Evolutionary conservation across 2,797 vertebrate genomes (phyloP).

Genomic region (Myiotriccus ornatus): DNA sequence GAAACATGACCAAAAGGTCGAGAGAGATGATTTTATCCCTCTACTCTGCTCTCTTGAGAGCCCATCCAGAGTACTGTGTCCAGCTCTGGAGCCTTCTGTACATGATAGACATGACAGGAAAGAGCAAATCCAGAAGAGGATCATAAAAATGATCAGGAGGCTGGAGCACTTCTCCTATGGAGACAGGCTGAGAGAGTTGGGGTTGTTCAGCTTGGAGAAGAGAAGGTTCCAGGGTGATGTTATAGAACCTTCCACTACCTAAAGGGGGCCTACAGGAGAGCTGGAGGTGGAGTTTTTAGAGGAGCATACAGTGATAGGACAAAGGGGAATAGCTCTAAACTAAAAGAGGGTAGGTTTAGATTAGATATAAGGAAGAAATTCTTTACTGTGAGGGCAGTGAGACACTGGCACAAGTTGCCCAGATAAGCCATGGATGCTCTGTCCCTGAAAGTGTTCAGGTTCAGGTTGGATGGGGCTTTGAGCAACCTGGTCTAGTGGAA

Average conservation of each 20-base stretch:
- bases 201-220: neutral
- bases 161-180: neutral
- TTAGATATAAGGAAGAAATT: neutral
- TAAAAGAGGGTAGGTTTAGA: neutral
- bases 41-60: neutral
- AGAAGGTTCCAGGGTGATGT: neutral
- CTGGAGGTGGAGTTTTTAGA: neutral
- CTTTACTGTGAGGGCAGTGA: neutral
- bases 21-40: neutral
- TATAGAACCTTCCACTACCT: neutral
- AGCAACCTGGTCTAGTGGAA: neutral
- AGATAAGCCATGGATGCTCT: neutral
- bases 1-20: neutral
- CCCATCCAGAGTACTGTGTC: neutral
- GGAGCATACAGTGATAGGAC: rapidly evolving
- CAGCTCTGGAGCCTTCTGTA: neutral
- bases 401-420: neutral
- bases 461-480: neutral
- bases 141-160: neutral
- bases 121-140: neutral
- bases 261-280: neutral
- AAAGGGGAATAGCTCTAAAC: neutral
- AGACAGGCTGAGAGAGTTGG: neutral
- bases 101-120: neutral
- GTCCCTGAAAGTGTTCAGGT: neutral